Conservation (phyloP, 2,888 invertebrate genomes). For the Orthosia gracilis region DNA sequence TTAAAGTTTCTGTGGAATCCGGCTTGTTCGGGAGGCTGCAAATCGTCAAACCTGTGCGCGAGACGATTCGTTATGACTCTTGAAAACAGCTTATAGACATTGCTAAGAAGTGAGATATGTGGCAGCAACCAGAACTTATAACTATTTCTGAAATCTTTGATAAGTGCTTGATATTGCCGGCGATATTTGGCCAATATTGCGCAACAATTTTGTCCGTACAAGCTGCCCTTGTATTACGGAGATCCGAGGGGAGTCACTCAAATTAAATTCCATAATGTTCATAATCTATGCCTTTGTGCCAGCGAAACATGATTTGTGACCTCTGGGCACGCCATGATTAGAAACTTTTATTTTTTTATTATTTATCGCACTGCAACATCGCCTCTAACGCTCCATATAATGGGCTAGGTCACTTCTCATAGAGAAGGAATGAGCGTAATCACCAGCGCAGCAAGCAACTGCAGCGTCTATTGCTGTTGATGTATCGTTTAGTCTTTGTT, state of each 20-base stretch:
- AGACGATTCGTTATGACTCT: too few relatives aligned
- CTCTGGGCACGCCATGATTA: conserved; percentile 33
- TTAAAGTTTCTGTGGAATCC: too few relatives aligned
- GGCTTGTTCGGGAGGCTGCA: too few relatives aligned
- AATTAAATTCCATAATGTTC: conserved; percentile 30
- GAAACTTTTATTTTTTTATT: conserved; percentile 1
- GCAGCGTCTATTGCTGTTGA: conserved; percentile 16
- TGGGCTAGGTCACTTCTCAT: too few relatives aligned
- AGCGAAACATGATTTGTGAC: conserved; percentile 29
- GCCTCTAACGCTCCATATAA: too few relatives aligned
- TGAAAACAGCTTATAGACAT: too few relatives aligned
- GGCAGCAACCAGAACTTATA: background rate
- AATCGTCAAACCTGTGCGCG: too few relatives aligned
- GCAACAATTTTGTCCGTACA: background rate
- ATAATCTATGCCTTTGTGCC: conserved; percentile 12
- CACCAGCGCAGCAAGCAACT: too few relatives aligned
- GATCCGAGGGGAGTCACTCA: conserved; percentile 13
- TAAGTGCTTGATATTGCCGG: background rate
- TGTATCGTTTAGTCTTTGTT: conserved; percentile 32
- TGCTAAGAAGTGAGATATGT: too few relatives aligned
- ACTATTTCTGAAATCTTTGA: background rate
- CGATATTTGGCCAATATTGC: background rate
- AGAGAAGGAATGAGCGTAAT: too few relatives aligned
- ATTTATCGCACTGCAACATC: conserved; percentile 29
- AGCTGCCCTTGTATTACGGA: background rate